Percentiles rank a stretch among this genome's conserved stretches.
phyloP scores from a whole-genome alignment of 2,797 vertebrate species.

The Gymnothorax reevesii region DNA sequence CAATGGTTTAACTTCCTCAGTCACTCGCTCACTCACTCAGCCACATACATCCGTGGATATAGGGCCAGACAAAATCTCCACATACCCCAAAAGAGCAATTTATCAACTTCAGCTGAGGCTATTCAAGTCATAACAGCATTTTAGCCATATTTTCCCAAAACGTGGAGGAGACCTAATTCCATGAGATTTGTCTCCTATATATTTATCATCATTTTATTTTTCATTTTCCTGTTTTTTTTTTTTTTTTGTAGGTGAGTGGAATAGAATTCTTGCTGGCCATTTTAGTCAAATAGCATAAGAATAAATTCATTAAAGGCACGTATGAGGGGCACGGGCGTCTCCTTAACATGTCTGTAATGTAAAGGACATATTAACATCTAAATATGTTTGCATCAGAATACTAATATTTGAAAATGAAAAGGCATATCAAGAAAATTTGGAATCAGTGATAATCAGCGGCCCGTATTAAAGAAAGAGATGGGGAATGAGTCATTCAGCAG shows the following conservation, averaged over 20 bases:
- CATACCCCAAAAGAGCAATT: slow-evolving; percentile 26
- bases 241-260: slow-evolving; percentile 52
- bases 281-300: slow-evolving; percentile 22
- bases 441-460: background rate
- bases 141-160: slow-evolving; percentile 57
- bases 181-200: slow-evolving; percentile 36
- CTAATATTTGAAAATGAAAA: background rate
- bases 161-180: slow-evolving; percentile 53
- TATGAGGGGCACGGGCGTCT: slow-evolving; percentile 16
- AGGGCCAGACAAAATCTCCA: background rate
- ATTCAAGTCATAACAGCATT: slow-evolving; percentile 67
- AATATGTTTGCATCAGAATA: background rate
- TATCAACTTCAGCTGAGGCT: slow-evolving; percentile 63
- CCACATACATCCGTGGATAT: too few relatives aligned
- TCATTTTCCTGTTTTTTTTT: slow-evolving; percentile 30
- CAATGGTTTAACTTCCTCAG: too few relatives aligned
- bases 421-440: background rate
- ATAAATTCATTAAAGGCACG: background rate
- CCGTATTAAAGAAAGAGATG: background rate
- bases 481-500: background rate
- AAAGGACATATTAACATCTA: background rate
- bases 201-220: slow-evolving; percentile 22
- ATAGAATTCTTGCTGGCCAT: slow-evolving; percentile 34
- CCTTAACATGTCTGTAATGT: background rate
- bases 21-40: too few relatives aligned